Base-by-base conservation (phyloP, 2,888 invertebrate genomes). In the Gerris lacustris region DNA sequence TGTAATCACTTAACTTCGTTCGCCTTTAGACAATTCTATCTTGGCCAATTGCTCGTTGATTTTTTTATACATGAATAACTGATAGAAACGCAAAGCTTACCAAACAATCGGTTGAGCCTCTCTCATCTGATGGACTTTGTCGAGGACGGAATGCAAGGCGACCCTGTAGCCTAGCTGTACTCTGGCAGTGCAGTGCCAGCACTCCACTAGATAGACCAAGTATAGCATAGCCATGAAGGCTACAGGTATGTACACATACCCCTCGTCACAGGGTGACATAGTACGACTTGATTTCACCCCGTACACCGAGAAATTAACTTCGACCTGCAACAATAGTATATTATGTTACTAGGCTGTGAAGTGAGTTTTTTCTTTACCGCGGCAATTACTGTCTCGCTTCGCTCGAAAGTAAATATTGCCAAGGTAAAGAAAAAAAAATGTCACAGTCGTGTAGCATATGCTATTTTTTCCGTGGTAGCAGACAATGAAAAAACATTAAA, bases 231-330 rank as follows among this genome's bases (percentile, higher is more conserved):
- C 84, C 76, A 90, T 87, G 79, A 91, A 89, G 18, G 90, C 90
- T 71, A 91, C 86, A 6, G 91, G 91, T 74, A 92, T 89, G 81
- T 91, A 91, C 72, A 90, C 87, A 82, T 91, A 91, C 67, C 90
- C 91, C 73, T 90, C 89, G 78, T 90, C 89, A 79, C 91, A 92
- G 0, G 91, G 90, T 0, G 89, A 89, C 78, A 86, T 86, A 68
- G 86, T 83, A 7, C 86, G 83, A 47, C 86, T 87, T 73, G 85
- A 82, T 77, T 83, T 86, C 77, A 86, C 86, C 1, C 86, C 87
- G 76, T 84, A 86, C 79, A 85, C 85, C 80, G 83, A 84, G 75
- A 86, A 85, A 80, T 87, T 86, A 74, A 87, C 85, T 75, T 87
- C 84, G 74, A 86, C 79, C 82, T 82, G 77, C 5, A 74, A 18